These are phyloP conservation scores for Verasper variegatus DNA, from an alignment of 2,113 vertebrate species.

Conservation along the genomic window DNA sequence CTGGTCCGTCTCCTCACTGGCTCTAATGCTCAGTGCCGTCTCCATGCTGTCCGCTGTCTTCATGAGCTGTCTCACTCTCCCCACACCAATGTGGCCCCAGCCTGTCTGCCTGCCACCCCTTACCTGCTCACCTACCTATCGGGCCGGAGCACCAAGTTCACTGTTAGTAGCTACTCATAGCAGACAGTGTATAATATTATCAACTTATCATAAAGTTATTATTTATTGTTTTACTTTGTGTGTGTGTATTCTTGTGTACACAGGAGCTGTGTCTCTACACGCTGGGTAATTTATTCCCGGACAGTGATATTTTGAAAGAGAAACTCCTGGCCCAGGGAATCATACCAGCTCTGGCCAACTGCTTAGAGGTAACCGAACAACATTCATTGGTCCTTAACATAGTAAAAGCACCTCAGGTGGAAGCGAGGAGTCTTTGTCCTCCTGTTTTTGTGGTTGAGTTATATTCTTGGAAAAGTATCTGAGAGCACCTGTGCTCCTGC, in stretches of 20 bases:
- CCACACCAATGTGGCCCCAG: constrained; percentile 81
- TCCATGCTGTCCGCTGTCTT: constrained; percentile 89
- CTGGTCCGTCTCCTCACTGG: constrained; percentile 91
- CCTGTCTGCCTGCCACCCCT: constrained; percentile 90
- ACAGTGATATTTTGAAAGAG: constrained; percentile 86
- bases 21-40: constrained; percentile 85
- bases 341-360: constrained; percentile 86
- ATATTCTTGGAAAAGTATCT: too few species aligned
- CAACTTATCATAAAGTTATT: not conserved
- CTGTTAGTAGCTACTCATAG: constrained; percentile 78
- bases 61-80: constrained; percentile 92
- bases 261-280: constrained; percentile 97
- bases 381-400: not conserved
- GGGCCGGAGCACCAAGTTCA: constrained; percentile 89
- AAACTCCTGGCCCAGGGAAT: constrained; percentile 93
- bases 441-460: too few species aligned
- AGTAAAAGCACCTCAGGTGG: not conserved
- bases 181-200: not conserved
- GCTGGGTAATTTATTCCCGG: constrained; percentile 92
- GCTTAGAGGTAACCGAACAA: constrained; percentile 86
- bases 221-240: not conserved
- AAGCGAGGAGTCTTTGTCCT: not conserved
- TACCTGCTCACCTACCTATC: constrained; percentile 96
- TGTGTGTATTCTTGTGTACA: constrained; percentile 25
- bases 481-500: too few species aligned